Percentiles rank a stretch among this genome's conserved stretches.
Evolutionary conservation across 2,113 vertebrate species (phyloP).

Genomic region (Craseonycteris thonglongyai): DNA sequence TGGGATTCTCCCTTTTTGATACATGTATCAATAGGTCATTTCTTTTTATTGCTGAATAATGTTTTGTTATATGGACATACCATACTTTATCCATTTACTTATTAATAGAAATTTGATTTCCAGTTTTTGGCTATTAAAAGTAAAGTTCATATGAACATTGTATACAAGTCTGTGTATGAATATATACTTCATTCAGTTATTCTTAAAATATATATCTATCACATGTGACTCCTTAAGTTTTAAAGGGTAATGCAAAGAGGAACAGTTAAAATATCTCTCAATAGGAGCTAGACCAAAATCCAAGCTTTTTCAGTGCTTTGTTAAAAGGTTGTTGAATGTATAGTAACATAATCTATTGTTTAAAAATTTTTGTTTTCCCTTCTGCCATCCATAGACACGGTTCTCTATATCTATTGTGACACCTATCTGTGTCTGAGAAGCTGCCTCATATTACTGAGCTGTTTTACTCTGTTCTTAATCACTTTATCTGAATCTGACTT

Average conservation of each 20-base stretch:
- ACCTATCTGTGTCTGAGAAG: neutral
- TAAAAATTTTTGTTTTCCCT: neutral
- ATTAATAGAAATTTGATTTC: neutral
- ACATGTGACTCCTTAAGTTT: slow-evolving; percentile 36
- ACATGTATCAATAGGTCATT: neutral
- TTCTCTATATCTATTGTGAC: neutral
- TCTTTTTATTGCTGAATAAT: neutral
- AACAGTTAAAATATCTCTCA: slow-evolving; percentile 47
- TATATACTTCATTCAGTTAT: slow-evolving; percentile 27
- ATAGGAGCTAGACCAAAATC: slow-evolving; percentile 62
- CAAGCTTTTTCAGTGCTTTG: slow-evolving; percentile 59
- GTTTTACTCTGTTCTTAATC: neutral
- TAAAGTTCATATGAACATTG: neutral
- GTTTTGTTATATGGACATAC: neutral
- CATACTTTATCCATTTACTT: neutral
- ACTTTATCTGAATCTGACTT: neutral
- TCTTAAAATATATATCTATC: slow-evolving; percentile 60
- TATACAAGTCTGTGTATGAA: neutral
- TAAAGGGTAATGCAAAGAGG: slow-evolving; percentile 38
- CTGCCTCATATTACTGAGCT: neutral
- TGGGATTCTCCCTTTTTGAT: neutral
- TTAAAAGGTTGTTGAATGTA: slow-evolving; percentile 59
- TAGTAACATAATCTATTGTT: neutral
- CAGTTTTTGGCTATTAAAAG: neutral
- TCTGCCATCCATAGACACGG: neutral